A percentile compares a stretch with the other conserved stretches of the same genome.
phyloP scores from a whole-genome alignment of 2,888 invertebrate species.

The Cyclophora albipunctata region DNA sequence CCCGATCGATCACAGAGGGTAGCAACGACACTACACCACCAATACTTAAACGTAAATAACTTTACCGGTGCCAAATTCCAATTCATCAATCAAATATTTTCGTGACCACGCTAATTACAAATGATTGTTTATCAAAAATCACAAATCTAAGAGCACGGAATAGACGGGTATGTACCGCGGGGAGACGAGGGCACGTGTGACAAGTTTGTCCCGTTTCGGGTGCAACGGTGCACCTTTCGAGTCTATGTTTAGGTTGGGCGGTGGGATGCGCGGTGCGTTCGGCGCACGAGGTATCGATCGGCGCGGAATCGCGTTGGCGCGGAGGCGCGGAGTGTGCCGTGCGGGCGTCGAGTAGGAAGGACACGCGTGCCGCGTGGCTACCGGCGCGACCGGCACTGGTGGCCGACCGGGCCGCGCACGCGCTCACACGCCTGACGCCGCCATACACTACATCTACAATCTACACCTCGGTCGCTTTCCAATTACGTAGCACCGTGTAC shows the following conservation, averaged over 20 bases:
- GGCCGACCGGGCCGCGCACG: conserved; percentile 35
- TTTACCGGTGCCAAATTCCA: not conserved
- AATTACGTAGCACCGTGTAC: too few relatives aligned
- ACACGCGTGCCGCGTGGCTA: conserved; percentile 66
- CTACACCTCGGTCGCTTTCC: conserved; percentile 1
- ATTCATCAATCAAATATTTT: conserved; percentile 10
- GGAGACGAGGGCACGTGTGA: conserved; percentile 30
- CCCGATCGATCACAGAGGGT: conserved; percentile 46
- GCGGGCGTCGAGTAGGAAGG: conserved; percentile 26
- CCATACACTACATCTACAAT: conserved; percentile 17
- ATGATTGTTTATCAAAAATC: conserved; percentile 4
- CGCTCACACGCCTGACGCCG: conserved; percentile 30
- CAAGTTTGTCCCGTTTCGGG: conserved; percentile 32
- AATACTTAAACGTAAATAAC: conserved; percentile 10
- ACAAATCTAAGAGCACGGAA: conserved; percentile 17
- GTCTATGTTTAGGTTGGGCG: conserved; percentile 49
- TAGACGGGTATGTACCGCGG: conserved; percentile 16
- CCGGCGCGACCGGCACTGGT: conserved; percentile 69
- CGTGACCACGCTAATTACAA: conserved; percentile 6
- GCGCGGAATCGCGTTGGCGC: conserved; percentile 25
- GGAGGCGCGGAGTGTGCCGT: conserved; percentile 20
- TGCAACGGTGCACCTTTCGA: conserved; percentile 55
- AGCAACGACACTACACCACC: conserved; percentile 14
- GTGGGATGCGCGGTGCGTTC: conserved; percentile 36
- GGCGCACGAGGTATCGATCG: conserved; percentile 24